Conservation (phyloP, 2,888 invertebrate genomes). For the Phytoseiulus persimilis region DNA sequence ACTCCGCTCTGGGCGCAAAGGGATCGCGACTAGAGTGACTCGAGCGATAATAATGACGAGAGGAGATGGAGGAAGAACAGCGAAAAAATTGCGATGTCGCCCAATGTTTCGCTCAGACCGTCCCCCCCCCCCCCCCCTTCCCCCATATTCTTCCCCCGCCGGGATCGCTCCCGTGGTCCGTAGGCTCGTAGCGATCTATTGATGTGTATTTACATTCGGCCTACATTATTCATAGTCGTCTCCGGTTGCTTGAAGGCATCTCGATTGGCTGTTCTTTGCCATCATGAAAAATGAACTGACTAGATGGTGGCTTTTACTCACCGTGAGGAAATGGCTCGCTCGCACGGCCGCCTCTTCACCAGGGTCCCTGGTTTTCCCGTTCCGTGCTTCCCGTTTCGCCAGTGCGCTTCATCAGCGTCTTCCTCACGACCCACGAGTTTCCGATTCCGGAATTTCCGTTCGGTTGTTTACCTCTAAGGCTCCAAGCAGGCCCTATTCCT, state of each 20-base stretch:
- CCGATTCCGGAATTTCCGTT: neutral
- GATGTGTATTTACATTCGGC: neutral
- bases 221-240: neutral
- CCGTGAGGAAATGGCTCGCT: neutral
- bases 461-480: neutral
- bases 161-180: neutral
- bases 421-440: neutral
- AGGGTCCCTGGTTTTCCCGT: neutral
- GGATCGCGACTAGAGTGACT: neutral
- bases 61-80: neutral
- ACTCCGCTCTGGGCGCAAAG: neutral
- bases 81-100: neutral
- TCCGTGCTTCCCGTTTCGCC: no score
- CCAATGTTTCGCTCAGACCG: neutral
- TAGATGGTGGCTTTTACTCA: neutral
- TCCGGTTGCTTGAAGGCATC: neutral
- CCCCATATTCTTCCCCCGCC: no score
- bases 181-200: neutral
- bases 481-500: no score
- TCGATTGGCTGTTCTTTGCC: neutral
- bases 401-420: neutral
- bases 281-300: neutral
- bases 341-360: neutral
- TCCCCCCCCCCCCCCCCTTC: neutral
- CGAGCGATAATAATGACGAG: neutral